Evolutionary conservation across 1,140 invertebrate species (phyloP), one percentile per base, ranked within the genome.

Genomic region (Hesperophylax magnus): DNA sequence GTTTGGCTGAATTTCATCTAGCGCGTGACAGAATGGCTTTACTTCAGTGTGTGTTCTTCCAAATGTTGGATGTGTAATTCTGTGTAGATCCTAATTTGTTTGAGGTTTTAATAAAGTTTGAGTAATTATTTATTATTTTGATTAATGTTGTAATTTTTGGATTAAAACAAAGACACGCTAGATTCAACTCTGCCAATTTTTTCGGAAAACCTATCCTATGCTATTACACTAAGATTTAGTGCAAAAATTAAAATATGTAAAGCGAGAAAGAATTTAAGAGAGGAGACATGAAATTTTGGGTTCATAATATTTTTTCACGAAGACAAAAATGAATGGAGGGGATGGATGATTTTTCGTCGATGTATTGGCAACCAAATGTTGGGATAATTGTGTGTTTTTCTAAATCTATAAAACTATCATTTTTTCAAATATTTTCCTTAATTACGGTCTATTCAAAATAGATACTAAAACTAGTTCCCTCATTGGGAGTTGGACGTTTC

Each of bases 401-500:
- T 79, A 80, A 60, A 17, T 53, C 52, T 80, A 76, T 80, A 53
- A 54, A 77, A 18, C 65, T 81, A 81, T 54, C 20, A 69, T 65
- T 76, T 47, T 20, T 47, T n/a, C 52, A 53, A 72, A 52, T 67
- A 67, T 67, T 67, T 27, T 67, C 39, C 24, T 67, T 67, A 67
- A 31, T 15, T 67, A 76, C 7, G 56, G 61, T 78, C 81, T 58
- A 77, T 82, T 82, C 56, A 69, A 77, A 82, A 79, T 56, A 77
- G 81, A 78, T 63, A 56, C 27, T 83, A 74, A 74, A 58, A 39
- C 79, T 80, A 80, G 74, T 67, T 69, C 82, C 79, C 82, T 80
- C 82, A 83, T 56, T 22, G 78, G 79, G 82, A 80, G 82, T 83
- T 83, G 82, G 82, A 83, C 82, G 82, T 83, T 80, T 83, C 67